A percentile compares a stretch with the other conserved stretches of the same genome.
Evolutionary conservation across 2,113 vertebrate species (phyloP).

Genomic region (Hyla sarda): DNA sequence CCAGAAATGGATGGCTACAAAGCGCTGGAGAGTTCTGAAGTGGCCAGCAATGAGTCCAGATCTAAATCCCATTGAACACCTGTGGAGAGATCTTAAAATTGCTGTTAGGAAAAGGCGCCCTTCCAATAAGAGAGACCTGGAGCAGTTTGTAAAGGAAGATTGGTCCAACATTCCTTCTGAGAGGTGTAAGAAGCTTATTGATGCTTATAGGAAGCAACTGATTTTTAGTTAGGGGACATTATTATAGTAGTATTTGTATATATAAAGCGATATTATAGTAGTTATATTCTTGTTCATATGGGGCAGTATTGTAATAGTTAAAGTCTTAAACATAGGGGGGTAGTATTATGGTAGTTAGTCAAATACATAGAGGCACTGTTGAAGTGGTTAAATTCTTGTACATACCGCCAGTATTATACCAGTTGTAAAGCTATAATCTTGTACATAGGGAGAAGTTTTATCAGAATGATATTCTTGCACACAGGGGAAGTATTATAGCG

Average conservation of each 20-base stretch:
- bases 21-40: too few relatives aligned
- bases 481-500: neutral
- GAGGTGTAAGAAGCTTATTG: too few relatives aligned
- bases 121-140: too few relatives aligned
- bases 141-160: too few relatives aligned
- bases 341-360: neutral
- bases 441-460: neutral
- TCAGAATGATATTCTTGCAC: neutral
- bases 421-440: neutral
- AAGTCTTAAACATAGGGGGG: neutral
- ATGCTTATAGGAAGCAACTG: neutral
- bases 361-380: neutral
- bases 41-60: too few relatives aligned
- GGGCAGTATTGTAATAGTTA: neutral
- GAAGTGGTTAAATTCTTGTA: too few relatives aligned
- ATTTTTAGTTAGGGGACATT: conserved; percentile 1
- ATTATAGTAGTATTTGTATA: neutral
- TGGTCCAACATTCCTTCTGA: too few relatives aligned
- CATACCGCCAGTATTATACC: too few relatives aligned
- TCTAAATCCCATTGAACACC: too few relatives aligned
- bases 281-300: neutral
- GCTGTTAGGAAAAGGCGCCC: too few relatives aligned
- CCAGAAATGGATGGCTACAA: too few relatives aligned
- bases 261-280: neutral
- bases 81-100: too few relatives aligned